Percentiles rank a stretch among this genome's conserved stretches.
These are phyloP conservation scores for Merops nubicus DNA, from an alignment of 2,113 vertebrate species.

Conservation along the genomic window DNA sequence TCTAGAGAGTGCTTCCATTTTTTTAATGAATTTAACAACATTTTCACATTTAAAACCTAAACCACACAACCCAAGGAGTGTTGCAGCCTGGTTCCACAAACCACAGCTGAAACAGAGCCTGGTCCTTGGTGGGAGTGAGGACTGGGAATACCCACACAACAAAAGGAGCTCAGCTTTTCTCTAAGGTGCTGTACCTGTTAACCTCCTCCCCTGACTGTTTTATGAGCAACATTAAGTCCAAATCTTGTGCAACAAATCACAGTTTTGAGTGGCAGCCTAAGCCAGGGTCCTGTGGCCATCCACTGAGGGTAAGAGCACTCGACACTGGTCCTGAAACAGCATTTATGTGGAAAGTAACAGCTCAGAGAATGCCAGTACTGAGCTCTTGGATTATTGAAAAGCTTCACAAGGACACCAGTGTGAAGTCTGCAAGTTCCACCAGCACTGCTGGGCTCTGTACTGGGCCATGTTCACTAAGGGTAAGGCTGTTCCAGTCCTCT, in stretches of 20 bases:
- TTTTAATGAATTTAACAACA: background rate
- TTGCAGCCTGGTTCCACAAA: background rate
- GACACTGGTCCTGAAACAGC: background rate
- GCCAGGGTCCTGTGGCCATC: background rate
- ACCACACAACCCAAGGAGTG: background rate
- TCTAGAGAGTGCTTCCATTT: background rate
- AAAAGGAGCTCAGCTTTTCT: too few species aligned
- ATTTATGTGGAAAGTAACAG: background rate
- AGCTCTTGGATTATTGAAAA: background rate
- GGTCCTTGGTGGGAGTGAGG: background rate
- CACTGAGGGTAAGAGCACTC: background rate
- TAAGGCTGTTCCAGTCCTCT: background rate
- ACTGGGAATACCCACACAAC: background rate
- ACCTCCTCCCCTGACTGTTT: background rate
- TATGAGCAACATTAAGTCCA: background rate
- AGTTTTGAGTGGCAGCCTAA: background rate
- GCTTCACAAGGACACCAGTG: background rate
- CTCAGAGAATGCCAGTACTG: background rate
- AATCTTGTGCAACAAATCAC: background rate
- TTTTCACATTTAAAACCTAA: background rate
- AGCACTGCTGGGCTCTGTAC: background rate
- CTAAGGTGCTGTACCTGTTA: background rate
- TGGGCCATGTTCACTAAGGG: background rate
- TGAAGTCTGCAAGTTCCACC: background rate
- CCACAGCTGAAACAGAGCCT: background rate